Evolutionary conservation across 2,888 invertebrate species (phyloP), one percentile per base, ranked within the genome.

Genomic region (Pandemis heparana): DNA sequence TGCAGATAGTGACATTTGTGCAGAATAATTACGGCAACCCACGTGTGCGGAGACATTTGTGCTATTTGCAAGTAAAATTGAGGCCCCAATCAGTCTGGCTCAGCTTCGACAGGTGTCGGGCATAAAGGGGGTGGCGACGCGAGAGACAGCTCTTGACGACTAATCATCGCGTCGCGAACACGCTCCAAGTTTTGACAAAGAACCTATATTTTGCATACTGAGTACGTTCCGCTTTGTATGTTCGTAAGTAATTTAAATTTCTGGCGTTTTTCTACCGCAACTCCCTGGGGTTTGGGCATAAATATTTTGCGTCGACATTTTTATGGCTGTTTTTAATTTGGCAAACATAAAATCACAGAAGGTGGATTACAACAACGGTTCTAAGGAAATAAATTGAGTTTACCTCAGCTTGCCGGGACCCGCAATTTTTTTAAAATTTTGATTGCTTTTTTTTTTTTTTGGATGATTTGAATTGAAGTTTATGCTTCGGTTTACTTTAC

Each of bases 131-230:
- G 77, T 77, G 76, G 75, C 77, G 77, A 75, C 69, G 77, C 78
- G 80, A 79, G 81, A 80, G 85, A 86, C 86, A 83, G 82, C 81
- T 83, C 81, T 81, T 85, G 85, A 87, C 86, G 85, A 89, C 80
- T 87, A 90, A 91, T 92, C 89, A 90, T 86, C 85, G 81, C 83
- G 84, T 85, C 82, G 81, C 79, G 83, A 90, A 89, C 87, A 89
- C 86, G 78, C 79, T 79, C 77, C 77, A 87, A 89, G 79, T 87
- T 86, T 79, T 79, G 82, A 80, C 83, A 79, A 79, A 81, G 73
- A 74, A 64, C 70, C 70, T 65, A 74, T 74, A 74, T 74, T 74
- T 74, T 74, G 74, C 74, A 74, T 74, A 69, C 73, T 70, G 64
- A 59, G 48, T 71, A 70, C 59, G 74, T 56, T 51, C 59, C 69